phyloP scores from a whole-genome alignment of 2,113 vertebrate genomes.

The Melospiza georgiana region DNA sequence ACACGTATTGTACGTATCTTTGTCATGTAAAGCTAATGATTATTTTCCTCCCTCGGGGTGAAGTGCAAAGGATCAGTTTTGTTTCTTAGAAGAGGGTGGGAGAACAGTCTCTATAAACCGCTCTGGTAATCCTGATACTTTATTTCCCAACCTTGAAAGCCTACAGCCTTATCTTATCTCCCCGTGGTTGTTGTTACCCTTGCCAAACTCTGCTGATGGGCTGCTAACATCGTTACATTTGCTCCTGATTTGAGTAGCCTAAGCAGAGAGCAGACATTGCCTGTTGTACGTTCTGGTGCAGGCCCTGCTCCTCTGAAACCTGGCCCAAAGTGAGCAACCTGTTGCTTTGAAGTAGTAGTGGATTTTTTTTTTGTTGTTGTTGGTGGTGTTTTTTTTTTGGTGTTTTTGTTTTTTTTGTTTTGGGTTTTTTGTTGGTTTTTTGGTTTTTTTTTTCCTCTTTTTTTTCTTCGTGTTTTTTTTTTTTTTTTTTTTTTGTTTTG shows the following conservation, averaged over 20 bases:
- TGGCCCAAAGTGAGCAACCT: neutral
- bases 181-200: neutral
- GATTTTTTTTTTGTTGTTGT: too few species aligned
- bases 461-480: too few species aligned
- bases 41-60: neutral
- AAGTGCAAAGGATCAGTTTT: neutral
- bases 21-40: neutral
- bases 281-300: neutral
- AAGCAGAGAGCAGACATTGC: neutral
- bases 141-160: slow-evolving; percentile 22
- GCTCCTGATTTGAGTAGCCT: neutral
- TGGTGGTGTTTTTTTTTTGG: too few species aligned
- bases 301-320: neutral
- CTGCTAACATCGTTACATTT: neutral
- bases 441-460: too few species aligned
- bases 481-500: too few species aligned
- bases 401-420: neutral
- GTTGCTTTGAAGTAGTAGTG: neutral
- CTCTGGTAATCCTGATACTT: slow-evolving; percentile 30
- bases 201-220: neutral
- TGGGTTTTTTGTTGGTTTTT: too few species aligned
- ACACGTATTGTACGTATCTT: neutral
- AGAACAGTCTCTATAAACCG: neutral
- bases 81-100: slow-evolving; percentile 5
- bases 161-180: slow-evolving; percentile 28